Percentiles rank a stretch among this genome's conserved stretches.
Evolutionary conservation across 2,888 invertebrate genomes (phyloP).

Genomic region (Chorisops tibialis): DNA sequence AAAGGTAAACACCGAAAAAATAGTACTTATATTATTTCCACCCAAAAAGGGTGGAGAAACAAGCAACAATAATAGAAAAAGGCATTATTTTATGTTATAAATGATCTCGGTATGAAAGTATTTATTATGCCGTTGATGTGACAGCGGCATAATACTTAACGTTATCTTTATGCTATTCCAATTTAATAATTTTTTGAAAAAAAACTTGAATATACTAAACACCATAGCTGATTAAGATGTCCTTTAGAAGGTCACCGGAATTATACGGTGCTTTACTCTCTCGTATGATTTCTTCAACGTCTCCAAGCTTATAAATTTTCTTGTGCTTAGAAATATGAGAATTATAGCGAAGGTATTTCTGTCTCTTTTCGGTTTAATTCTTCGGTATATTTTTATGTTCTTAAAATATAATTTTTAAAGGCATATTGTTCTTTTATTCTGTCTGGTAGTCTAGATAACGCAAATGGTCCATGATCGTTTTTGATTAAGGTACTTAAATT

Average conservation of each 20-base stretch:
- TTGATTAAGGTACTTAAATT: no score
- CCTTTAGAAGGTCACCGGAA: slow-evolving; percentile 36
- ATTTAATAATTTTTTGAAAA: not conserved
- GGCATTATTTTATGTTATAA: no score
- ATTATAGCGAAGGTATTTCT: not conserved
- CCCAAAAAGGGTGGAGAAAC: no score
- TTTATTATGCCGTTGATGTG: no score
- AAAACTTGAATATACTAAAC: slow-evolving; percentile 2
- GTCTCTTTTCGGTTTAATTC: not conserved
- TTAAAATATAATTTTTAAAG: no score
- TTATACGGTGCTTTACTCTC: not conserved
- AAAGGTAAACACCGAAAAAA: slow-evolving; percentile 45
- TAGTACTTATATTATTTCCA: no score
- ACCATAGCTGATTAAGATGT: slow-evolving; percentile 27
- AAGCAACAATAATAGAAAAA: no score
- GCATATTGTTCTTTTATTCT: no score
- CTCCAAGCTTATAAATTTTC: not conserved
- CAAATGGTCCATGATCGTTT: no score
- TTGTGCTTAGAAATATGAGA: not conserved
- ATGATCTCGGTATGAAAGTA: no score
- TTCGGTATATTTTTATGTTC: no score
- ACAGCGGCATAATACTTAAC: not conserved
- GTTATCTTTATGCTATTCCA: not conserved
- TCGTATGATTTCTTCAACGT: not conserved
- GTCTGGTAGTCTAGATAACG: no score